These are phyloP conservation scores for Porites rus DNA, from an alignment of 92 coral and sea anemone species.

Conservation along the genomic window DNA sequence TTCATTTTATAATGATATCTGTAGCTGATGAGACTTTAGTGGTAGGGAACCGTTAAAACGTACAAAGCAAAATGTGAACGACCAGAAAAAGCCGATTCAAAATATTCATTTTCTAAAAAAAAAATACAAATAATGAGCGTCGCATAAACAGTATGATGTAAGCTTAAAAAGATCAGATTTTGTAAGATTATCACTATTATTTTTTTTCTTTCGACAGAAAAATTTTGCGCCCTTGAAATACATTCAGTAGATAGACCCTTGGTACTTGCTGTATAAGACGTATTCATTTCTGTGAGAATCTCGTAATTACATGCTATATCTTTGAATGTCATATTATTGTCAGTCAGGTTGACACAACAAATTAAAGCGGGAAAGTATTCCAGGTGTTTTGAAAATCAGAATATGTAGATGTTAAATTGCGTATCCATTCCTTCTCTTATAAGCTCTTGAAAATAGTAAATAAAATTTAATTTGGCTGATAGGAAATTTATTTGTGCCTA, in stretches of 20 bases:
- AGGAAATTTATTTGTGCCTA: neutral
- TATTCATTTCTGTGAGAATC: no score
- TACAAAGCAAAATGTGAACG: neutral
- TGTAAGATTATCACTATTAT: neutral
- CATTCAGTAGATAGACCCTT: neutral
- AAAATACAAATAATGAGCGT: neutral
- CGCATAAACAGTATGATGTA: neutral
- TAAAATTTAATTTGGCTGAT: neutral
- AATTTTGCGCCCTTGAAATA: neutral
- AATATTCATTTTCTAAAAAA: neutral
- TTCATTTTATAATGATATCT: neutral
- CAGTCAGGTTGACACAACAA: no score
- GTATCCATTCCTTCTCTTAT: neutral
- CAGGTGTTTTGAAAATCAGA: neutral
- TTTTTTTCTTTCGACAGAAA: neutral
- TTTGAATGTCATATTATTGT: no score
- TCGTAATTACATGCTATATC: no score
- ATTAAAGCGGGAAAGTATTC: no score
- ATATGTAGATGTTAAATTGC: neutral
- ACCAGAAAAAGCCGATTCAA: neutral
- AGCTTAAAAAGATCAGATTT: neutral
- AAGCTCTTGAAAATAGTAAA: no score
- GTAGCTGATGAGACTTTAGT: neutral
- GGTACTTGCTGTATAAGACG: neutral
- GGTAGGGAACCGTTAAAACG: neutral